Conservation (phyloP, 1,140 invertebrate species). For the Sminthurides bifidus region DNA sequence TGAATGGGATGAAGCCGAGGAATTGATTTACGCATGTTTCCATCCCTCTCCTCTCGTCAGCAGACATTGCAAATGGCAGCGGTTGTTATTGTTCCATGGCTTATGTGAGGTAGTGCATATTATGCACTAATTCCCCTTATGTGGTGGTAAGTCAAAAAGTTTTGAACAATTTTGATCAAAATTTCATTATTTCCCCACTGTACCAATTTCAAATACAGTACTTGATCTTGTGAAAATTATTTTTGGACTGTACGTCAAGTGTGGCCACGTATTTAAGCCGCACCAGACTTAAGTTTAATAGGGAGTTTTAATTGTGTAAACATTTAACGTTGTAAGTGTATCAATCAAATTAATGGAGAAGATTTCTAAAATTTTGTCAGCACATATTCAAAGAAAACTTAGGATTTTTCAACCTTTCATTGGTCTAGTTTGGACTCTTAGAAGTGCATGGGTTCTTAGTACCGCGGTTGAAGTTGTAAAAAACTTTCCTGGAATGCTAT, state of each 20-base stretch:
- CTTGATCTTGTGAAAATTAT: not conserved
- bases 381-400: no score
- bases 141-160: constrained; percentile 18
- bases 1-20: constrained; percentile 14
- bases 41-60: constrained; percentile 42
- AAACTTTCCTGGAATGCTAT: no score
- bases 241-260: not conserved
- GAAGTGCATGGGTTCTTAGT: no score
- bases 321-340: no score
- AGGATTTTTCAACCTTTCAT: no score
- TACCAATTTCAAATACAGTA: not conserved
- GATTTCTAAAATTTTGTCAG: no score
- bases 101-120: constrained; percentile 14
- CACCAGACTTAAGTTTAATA: no score
- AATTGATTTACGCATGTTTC: constrained; percentile 21
- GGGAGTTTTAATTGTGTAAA: no score
- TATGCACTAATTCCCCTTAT: constrained; percentile 22
- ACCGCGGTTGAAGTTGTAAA: no score
- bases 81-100: constrained; percentile 44
- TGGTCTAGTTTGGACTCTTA: no score
- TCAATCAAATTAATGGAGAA: no score
- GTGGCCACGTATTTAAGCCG: no score
- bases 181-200: not conserved
- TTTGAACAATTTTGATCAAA: constrained; percentile 1
- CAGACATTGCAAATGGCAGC: constrained; percentile 61